A percentile compares a stretch with the other conserved stretches of the same genome.
These are phyloP conservation scores for Halictus ligatus DNA, from an alignment of 2,888 invertebrate genomes.

Conservation along the genomic window DNA sequence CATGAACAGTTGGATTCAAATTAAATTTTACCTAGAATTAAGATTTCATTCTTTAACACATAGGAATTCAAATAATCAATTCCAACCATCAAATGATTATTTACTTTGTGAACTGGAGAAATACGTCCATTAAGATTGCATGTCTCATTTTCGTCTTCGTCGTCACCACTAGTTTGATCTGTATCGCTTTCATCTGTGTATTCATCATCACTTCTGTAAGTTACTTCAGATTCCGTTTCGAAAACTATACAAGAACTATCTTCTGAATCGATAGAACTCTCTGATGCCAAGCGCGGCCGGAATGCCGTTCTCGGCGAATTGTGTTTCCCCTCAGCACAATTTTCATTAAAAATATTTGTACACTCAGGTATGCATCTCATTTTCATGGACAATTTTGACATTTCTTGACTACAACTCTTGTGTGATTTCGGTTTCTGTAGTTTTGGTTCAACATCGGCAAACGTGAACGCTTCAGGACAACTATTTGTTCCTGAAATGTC, in stretches of 20 bases:
- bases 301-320: constrained; percentile 43
- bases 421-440: constrained; percentile 57
- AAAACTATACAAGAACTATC: constrained; percentile 79
- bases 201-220: constrained; percentile 57
- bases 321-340: constrained; percentile 29
- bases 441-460: constrained; percentile 60
- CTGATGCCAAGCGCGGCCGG: constrained; percentile 71
- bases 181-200: constrained; percentile 43
- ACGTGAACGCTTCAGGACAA: constrained; percentile 45
- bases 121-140: neutral
- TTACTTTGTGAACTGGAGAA: constrained; percentile 45
- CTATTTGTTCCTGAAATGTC: constrained; percentile 17
- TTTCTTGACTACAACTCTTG: constrained; percentile 17
- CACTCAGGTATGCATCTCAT: constrained; percentile 67
- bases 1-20: constrained; percentile 83
- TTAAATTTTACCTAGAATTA: constrained; percentile 85
- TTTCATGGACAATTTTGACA: constrained; percentile 49
- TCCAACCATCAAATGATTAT: neutral
- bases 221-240: constrained; percentile 69
- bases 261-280: constrained; percentile 79
- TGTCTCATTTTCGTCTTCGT: constrained; percentile 11
- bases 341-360: constrained; percentile 22
- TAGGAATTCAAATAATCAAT: neutral
- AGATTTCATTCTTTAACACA: constrained; percentile 40
- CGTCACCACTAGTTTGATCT: constrained; percentile 45